phyloP scores from a whole-genome alignment of 2,797 vertebrate genomes.

The Malurus splendens region DNA sequence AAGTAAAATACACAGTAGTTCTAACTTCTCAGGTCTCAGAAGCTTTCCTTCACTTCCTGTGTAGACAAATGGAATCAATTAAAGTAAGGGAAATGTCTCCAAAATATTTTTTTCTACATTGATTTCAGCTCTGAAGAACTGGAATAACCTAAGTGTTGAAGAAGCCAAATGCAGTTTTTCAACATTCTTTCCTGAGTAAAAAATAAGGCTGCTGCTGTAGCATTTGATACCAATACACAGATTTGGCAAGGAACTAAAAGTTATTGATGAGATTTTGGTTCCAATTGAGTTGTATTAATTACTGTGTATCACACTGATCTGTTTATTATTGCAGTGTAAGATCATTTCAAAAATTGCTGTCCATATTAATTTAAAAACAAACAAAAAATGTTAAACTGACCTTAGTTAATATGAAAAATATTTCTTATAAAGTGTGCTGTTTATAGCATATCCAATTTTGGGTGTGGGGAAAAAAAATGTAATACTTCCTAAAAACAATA shows the following conservation, averaged over 20 bases:
- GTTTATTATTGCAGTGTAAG: background rate
- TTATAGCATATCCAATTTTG: background rate
- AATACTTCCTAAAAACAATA: background rate
- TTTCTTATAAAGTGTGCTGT: background rate
- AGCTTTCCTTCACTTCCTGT: background rate
- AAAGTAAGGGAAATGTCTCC: background rate
- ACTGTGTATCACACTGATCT: background rate
- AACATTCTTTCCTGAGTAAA: background rate
- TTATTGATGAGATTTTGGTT: background rate
- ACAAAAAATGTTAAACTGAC: background rate
- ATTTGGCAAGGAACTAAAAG: background rate
- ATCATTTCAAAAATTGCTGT: background rate
- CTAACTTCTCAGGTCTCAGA: background rate
- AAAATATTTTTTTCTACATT: background rate
- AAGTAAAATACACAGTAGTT: background rate
- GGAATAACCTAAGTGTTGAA: background rate
- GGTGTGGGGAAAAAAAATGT: background rate
- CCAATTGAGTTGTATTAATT: background rate
- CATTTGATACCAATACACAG: background rate
- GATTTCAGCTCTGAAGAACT: background rate
- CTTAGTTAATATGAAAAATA: background rate
- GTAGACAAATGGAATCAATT: background rate
- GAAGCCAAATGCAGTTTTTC: background rate
- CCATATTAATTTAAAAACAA: background rate
- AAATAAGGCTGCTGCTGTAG: background rate